Base-by-base conservation (phyloP, 2,888 invertebrate species). In the Saturnia japonica region DNA sequence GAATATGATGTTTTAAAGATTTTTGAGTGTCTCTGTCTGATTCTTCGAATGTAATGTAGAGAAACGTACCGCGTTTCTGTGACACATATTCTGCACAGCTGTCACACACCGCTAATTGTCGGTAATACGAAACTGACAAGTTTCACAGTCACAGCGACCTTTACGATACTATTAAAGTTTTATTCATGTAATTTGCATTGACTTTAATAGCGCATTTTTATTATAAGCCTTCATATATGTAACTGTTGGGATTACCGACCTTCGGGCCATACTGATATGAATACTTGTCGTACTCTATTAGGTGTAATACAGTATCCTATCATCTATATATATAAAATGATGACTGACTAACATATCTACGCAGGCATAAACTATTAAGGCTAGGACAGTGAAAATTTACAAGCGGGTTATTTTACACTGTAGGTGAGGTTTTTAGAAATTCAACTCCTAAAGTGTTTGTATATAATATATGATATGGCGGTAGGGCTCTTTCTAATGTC, bases 21-120 rank as follows among this genome's bases (percentile, higher is more conserved):
- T 25, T 25, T 14, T 71, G 72, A 69, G 72, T 68, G 68, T 71
- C 71, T 66, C 16, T 69, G 62, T 66, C 66, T 40, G 64, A 47
- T n/a, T 47, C 51, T 47, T 60, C 28, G 28, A 28, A 28, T 28
- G 54, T 54, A 70, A 71, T 66, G 68, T 42, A 51, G 14, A 62
- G 68, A 68, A 66, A 71, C 68, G 43, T 47, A 47, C n/a, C 16
- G 62, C 28, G 11, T 72, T 72, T 62, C 34, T 70, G 69, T 45
- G 60, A 25, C 42, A 42, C 25, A 67, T 68, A 73, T 72, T 77
- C 76, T 77, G 82, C 80, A 81, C 90, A 89, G 89, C 84, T 91
- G 90, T 85, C 84, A 82, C 79, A 80, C 79, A 76, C 80, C 71
- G 85, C 87, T 91, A 91, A 91, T 91, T 90, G 88, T 86, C 81